Evolutionary conservation across 2,888 invertebrate species (phyloP), one percentile per base, ranked within the genome.

Genomic region (Ectemnius continuus): DNA sequence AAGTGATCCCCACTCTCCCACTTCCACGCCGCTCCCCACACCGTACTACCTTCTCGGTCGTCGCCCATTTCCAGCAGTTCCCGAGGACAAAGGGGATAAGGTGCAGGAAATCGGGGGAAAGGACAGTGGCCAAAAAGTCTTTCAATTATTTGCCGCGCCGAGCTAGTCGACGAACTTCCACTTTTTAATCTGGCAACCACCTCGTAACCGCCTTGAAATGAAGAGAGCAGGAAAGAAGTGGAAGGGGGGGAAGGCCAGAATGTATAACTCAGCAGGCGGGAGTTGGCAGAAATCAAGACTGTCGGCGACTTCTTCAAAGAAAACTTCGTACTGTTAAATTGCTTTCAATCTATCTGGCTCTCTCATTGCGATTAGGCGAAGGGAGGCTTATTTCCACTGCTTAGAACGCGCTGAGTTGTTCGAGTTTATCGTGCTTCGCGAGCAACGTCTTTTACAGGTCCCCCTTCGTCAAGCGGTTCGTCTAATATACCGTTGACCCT

Each of bases 141-240:
- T 81, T 78, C 81, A 84, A 84, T 83, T 84, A 84, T 84, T 83
- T 75, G 73, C 78, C 74, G 73, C 74, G 28, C 83, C 76, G 81
- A 78, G 76, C 77, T 73, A 75, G 75, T 70, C 61, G 70, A 68
- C 62, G 52, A 84, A 76, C 76, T 84, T 84, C 74, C 73, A 76
- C 67, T 80, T 84, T 81, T 78, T 78, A 75, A 75, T 83, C 80
- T 72, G 68, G 62, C 74, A 59, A 64, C 61, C 75, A 46, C 63
- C 61, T 48, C 64, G 73, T 76, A 79, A 80, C 74, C 66, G 71
- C 62, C 61, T 60, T 61, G 57, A 75, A 80, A 75, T 69, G 70
- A 67, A 76, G 74, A 67, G 58, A 57, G 52, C 60, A 58, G 63
- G 67, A 23, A 18, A 46, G 47, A 5, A 36, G 36, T 8, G 6